A percentile compares a stretch with the other conserved stretches of the same genome.
These are phyloP conservation scores for Ypsolopha scabrella DNA, from an alignment of 2,888 invertebrate genomes.

Conservation along the genomic window DNA sequence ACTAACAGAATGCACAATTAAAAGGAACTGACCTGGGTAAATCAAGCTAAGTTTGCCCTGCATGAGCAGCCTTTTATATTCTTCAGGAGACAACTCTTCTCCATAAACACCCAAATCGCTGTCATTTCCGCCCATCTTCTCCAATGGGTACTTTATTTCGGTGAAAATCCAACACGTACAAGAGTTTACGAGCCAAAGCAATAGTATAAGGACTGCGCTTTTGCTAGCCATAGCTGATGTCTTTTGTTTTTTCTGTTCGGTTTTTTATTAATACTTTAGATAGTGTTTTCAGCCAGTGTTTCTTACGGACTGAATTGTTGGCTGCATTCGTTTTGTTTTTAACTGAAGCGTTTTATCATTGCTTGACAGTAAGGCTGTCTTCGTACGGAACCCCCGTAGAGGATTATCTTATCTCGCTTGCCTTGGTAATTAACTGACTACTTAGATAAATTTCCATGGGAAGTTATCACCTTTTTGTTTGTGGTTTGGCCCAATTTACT, in stretches of 20 bases:
- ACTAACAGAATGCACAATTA: no score
- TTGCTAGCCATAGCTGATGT: neutral
- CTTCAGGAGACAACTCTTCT: slow-evolving; percentile 10
- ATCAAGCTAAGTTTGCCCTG: slow-evolving; percentile 12
- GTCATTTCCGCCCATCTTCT: slow-evolving; percentile 6
- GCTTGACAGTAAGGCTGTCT: neutral
- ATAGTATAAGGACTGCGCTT: neutral
- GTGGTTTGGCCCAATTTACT: no score
- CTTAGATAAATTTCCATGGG: no score
- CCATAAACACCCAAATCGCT: slow-evolving; percentile 7
- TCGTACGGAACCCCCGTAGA: slow-evolving; percentile 1
- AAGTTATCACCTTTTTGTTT: no score
- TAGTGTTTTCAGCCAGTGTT: no score
- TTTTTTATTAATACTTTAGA: neutral
- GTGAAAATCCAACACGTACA: slow-evolving; percentile 22
- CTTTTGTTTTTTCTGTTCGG: neutral
- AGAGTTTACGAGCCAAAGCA: neutral
- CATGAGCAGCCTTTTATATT: neutral
- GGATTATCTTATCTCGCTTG: slow-evolving; percentile 2
- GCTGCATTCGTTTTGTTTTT: neutral
- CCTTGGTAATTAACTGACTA: no score
- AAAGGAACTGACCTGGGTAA: slow-evolving; percentile 13
- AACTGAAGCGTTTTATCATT: slow-evolving; percentile 3
- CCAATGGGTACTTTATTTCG: slow-evolving; percentile 12
- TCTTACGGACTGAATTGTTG: neutral